Percentiles rank a stretch among this genome's conserved stretches.
These are phyloP conservation scores for Xerus inauris DNA, from an alignment of 2,113 vertebrate species.

Conservation along the genomic window DNA sequence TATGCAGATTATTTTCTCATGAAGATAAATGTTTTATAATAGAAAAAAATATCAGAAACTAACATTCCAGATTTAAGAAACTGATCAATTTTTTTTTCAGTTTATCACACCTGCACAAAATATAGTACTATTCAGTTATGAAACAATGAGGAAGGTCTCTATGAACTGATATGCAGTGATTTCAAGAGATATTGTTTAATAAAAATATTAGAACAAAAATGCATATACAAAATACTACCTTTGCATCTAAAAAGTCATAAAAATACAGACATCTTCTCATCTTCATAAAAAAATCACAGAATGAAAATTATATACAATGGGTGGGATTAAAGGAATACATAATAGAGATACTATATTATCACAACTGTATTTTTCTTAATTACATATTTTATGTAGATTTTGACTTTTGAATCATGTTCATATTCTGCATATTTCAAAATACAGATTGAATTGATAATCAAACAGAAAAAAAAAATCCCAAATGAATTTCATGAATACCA, in stretches of 20 bases:
- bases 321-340: background rate
- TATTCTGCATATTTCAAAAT: background rate
- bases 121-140: background rate
- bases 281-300: background rate
- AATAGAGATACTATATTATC: background rate
- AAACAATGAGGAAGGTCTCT: background rate
- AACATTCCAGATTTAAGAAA: background rate
- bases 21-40: background rate
- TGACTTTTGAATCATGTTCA: background rate
- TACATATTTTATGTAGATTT: background rate
- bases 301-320: background rate
- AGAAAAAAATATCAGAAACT: background rate
- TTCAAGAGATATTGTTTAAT: background rate
- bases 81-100: background rate
- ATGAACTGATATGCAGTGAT: background rate
- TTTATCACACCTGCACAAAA: no score
- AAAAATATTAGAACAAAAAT: background rate
- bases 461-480: background rate
- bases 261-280: background rate
- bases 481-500: background rate
- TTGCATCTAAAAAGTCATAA: background rate
- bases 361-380: background rate
- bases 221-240: background rate
- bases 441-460: background rate
- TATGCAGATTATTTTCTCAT: background rate